Base-by-base conservation (phyloP, 2,888 invertebrate species). In the Pandemis cinnamomeana region DNA sequence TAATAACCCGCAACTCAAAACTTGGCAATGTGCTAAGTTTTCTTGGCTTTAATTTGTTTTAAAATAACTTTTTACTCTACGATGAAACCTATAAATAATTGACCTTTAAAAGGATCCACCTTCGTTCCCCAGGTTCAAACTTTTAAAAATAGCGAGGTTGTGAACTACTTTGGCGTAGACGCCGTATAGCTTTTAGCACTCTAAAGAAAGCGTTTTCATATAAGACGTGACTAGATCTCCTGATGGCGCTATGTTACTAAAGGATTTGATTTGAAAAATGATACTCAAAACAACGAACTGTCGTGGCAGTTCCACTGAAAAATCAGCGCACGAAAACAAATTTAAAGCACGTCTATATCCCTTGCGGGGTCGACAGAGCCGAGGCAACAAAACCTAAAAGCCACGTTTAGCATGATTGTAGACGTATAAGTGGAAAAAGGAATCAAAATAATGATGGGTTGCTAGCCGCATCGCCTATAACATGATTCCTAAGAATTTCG, bases 151-250 rank as follows among this genome's bases (percentile, higher is more conserved):
- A 15, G 53, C n/a, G 6, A n/a, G 5, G 11, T 7, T n/a, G 53
- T 53, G 42, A 62, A 68, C 67, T 58, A 55, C 46, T 62, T 62
- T 46, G 48, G 15, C 15, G 53, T 53, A 62, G 62, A 53, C 44
- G 55, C 62, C 48, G 58, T 53, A 72, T 60, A 51, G 67, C 63
- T 46, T 68, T 68, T 53, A 68, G 63, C 71, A 42, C 67, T 71
- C 58, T 36, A 58, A 72, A 55, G 36, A 64, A 72, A 62, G 44
- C 53, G 44, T 44, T 72, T 68, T 68, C 68, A 72, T 72, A 63
- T 68, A 68, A 72, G 68, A 68, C 72, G 72, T 72, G 72, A 72
- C 72, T 55, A 55, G 46, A 66, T 51, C 68, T 13, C 55, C 20
- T 48, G 63, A 72, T 55, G 58, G 55, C 68, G 20, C 15, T 63